Evolutionary conservation across 2,888 invertebrate genomes (phyloP).

Genomic region (Tipula confusa): DNA sequence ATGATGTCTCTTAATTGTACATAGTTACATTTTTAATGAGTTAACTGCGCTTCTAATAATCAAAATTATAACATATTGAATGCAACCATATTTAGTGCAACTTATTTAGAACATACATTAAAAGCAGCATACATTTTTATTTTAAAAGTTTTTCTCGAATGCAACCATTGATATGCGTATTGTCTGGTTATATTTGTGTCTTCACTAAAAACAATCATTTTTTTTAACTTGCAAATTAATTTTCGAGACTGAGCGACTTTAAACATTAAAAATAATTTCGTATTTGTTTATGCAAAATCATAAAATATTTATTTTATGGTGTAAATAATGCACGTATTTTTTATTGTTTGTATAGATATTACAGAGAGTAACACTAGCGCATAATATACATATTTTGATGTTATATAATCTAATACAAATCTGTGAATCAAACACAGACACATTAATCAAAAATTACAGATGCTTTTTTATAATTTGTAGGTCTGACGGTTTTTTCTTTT

Average conservation of each 20-base stretch:
- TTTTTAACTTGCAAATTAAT: neutral
- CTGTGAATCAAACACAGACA: neutral
- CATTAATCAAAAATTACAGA: neutral
- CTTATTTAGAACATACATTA: no score
- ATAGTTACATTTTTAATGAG: no score
- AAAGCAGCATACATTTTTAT: no score
- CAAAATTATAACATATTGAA: no score
- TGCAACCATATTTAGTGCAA: no score
- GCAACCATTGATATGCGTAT: no score
- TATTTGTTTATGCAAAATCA: neutral
- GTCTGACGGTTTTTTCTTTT: neutral
- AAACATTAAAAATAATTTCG: neutral
- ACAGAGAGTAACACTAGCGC: neutral
- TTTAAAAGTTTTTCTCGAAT: no score
- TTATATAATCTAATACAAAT: neutral
- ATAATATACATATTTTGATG: neutral
- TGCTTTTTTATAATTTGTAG: neutral
- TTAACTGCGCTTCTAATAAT: no score
- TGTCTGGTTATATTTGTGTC: no score
- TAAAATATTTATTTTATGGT: constrained; percentile 3
- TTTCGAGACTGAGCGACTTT: neutral
- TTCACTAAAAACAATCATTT: no score
- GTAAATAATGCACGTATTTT: neutral
- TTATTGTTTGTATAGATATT: neutral
- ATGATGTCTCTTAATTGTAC: no score